phyloP scores from a whole-genome alignment of 2,113 vertebrate species.

The Ageneiosus marmoratus region DNA sequence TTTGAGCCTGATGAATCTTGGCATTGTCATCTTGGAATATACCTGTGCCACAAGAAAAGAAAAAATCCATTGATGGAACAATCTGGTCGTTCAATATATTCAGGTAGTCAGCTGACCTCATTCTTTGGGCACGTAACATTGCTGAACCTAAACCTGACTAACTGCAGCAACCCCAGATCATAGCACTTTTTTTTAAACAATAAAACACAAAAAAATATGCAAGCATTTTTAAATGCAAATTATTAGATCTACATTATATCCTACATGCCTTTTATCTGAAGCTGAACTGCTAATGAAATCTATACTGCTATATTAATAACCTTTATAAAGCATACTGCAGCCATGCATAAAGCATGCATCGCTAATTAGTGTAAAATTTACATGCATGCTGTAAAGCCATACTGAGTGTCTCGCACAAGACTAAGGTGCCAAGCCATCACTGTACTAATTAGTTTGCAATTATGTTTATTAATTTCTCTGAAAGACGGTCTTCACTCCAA shows the following conservation, averaged over 20 bases:
- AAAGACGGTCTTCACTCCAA: conserved; percentile 71
- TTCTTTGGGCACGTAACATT: no score
- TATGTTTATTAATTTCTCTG: conserved; percentile 79
- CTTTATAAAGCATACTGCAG: conserved; percentile 73
- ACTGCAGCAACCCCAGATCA: no score
- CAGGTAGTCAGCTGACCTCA: no score
- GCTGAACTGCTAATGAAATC: conserved; percentile 77
- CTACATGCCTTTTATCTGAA: conserved; percentile 69
- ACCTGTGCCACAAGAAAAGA: no score
- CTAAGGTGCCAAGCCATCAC: conserved; percentile 75
- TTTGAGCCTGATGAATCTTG: no score
- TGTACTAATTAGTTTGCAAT: conserved; percentile 83
- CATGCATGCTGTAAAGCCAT: conserved; percentile 78
- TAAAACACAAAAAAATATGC: background rate
- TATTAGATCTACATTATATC: background rate
- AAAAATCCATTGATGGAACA: no score
- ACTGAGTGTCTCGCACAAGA: conserved; percentile 74
- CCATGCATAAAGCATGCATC: conserved; percentile 75
- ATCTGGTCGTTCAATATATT: no score
- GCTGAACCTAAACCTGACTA: no score
- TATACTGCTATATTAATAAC: conserved; percentile 78
- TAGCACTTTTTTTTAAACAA: no score
- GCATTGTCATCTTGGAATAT: no score
- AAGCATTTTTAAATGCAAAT: background rate
- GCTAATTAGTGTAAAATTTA: conserved; percentile 80